Evolutionary conservation across 1,140 invertebrate species (phyloP).

Genomic region (Tetraneura akinire): DNA sequence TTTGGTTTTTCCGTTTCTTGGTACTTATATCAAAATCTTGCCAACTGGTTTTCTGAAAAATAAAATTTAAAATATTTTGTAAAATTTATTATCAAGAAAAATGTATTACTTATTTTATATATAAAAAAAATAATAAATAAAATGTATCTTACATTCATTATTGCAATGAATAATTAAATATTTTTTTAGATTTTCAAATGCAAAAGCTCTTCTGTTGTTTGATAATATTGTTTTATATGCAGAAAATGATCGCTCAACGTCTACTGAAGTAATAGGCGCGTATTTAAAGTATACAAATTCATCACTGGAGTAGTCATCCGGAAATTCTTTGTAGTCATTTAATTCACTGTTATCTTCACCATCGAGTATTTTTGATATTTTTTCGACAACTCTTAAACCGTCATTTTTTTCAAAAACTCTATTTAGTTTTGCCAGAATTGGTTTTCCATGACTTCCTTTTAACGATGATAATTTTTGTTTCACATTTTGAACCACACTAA

Average conservation of each 20-base stretch:
- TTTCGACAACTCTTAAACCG: background rate
- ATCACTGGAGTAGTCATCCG: background rate
- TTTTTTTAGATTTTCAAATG: background rate
- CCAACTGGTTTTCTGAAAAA: background rate
- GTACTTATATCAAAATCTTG: background rate
- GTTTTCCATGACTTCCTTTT: background rate
- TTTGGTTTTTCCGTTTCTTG: no score
- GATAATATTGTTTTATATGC: background rate
- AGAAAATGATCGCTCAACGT: background rate
- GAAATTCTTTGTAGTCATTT: no score
- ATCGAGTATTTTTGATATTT: background rate
- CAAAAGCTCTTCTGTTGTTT: no score
- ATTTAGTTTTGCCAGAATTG: background rate
- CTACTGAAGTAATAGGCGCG: background rate
- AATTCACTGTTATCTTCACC: background rate
- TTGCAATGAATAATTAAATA: background rate
- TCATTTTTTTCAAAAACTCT: conserved; percentile 10
- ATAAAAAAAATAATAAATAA: background rate
- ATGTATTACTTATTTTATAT: no score
- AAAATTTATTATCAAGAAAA: no score
- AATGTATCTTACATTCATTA: background rate
- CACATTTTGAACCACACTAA: background rate
- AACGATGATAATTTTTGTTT: background rate
- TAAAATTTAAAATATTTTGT: background rate
- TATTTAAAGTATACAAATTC: conserved; percentile 11